Base-by-base conservation (phyloP, 2,797 vertebrate genomes). In the Sylvilagus floridanus region DNA sequence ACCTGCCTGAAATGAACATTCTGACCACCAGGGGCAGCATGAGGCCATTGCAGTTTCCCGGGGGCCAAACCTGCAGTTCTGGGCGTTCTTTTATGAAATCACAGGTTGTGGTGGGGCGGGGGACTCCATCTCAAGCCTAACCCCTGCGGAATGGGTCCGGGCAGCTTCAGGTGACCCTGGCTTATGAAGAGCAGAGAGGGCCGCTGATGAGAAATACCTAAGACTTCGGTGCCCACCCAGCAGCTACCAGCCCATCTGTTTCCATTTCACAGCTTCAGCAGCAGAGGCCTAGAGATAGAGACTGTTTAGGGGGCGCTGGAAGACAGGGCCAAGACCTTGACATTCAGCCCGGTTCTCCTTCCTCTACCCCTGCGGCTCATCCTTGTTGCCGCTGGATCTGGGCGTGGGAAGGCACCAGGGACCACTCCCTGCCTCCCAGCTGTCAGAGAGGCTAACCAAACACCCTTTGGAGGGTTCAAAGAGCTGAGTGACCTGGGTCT, bases 11-110 rank as follows among this genome's bases (percentile, higher is more conserved):
- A 88, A 19, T 72, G 75, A 57, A 32, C 57, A 5, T 75, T 8
- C 0, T 62, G 28, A 87, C 81, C 95, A 95, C 60, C 35, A 90
- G 84, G 2, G 84, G 72, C 24, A 95, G 91, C 91, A 90, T 0
- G 4, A 84, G 47, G 13, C 62, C 77, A 75, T 7, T 47, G 42
- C 42, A 47, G 42, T 47, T 47, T 47, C 42, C 42, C 8, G 42
- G 42, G 42, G 22, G 19, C 63, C 35, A n/a, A 63, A 63, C 4
- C 0, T n/a, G 14, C 9, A 1, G 19, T 22, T 37, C 42, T 47
- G 42, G 42, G 42, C 42, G 42, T 47, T 47, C 17, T 35, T 75
- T 62, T 66, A 68, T 24, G 60, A 77, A 75, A 62, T 30, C 79
- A 17, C 8, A 1, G 28, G 30, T 66, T 37, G 35, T 47, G 42